These are phyloP conservation scores for Cydia fagiglandana DNA, from an alignment of 1,140 invertebrate species.

Conservation along the genomic window DNA sequence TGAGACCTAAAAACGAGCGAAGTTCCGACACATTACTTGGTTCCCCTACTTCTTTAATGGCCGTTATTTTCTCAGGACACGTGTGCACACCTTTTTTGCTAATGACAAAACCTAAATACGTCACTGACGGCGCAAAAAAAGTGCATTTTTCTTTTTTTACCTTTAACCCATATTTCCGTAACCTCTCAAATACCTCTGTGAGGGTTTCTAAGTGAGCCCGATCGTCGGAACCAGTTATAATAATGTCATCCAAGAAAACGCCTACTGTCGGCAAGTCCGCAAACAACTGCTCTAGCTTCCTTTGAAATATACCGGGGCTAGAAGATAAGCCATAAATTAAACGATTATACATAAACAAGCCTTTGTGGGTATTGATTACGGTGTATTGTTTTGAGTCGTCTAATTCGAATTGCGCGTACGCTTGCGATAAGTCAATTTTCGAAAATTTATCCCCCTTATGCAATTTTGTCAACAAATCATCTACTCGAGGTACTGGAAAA, in stretches of 20 bases:
- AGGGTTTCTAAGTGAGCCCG: neutral
- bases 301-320: conserved; percentile 30
- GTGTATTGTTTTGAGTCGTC: conserved; percentile 15
- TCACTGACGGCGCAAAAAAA: conserved; percentile 42
- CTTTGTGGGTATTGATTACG: conserved; percentile 25
- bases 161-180: conserved; percentile 4
- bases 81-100: conserved; percentile 48
- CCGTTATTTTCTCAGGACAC: conserved; percentile 19
- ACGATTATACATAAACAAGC: conserved; percentile 16
- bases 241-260: too few relatives aligned
- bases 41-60: conserved; percentile 35
- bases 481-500: conserved; percentile 55
- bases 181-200: conserved; percentile 5
- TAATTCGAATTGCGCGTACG: neutral
- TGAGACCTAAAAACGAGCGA: too few relatives aligned
- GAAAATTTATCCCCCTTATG: conserved; percentile 38
- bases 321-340: conserved; percentile 10
- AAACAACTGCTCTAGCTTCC: conserved; percentile 26
- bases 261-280: conserved; percentile 5
- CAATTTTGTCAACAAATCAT: conserved; percentile 47
- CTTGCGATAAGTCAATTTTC: neutral
- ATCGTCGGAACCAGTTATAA: too few relatives aligned
- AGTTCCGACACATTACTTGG: conserved; percentile 49
- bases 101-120: conserved; percentile 58
- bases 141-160: conserved; percentile 46